Evolutionary conservation across 2,888 invertebrate genomes (phyloP), one percentile per base, ranked within the genome.

Genomic region (Drosophila cognata): DNA sequence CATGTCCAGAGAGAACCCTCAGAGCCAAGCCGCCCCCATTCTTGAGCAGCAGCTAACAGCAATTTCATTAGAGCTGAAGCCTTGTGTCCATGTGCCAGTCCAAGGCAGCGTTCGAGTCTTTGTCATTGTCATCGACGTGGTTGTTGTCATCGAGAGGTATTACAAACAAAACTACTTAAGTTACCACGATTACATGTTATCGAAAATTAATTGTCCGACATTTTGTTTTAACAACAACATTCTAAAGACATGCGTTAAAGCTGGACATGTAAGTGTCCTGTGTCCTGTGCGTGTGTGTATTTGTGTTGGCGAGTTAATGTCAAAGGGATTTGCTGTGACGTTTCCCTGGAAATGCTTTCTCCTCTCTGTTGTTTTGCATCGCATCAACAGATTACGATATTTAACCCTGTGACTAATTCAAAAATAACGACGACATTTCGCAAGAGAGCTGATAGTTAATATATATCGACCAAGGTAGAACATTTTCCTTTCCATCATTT

Each of bases 101-200:
- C 46, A 38, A 16, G 48, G 21, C 48, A 18, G 36, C 31, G 35
- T 31, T 36, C 35, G 35, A 52, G 62, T 16, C 62, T 55, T 36
- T 53, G 59, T 74, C 64, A 58, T 52, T 59, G 64, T 64, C 60
- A 53, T 59, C 62, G 60, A 46, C 46, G 57, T 38, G 51, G 55
- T 63, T 66, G 81, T 80, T 81, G 82, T 81, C 77, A 69, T 77
- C 77, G 88, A 71, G 74, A 59, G 71, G 88, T 77, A 88, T 89
- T 86, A 85, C 86, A 89, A 86, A 89, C 79, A 88, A 86, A 86
- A 86, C 89, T 86, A 86, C 86, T 86, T 89, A 89, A 89, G 81
- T 89, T 77, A 86, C 89, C 89, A 89, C 86, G 85, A 86, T 86
- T 89, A 89, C 89, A 89, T 89, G 86, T 80, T 87, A 89, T 88